Evolutionary conservation across 2,888 invertebrate genomes (phyloP).

Genomic region (Sminthurinus aureus): DNA sequence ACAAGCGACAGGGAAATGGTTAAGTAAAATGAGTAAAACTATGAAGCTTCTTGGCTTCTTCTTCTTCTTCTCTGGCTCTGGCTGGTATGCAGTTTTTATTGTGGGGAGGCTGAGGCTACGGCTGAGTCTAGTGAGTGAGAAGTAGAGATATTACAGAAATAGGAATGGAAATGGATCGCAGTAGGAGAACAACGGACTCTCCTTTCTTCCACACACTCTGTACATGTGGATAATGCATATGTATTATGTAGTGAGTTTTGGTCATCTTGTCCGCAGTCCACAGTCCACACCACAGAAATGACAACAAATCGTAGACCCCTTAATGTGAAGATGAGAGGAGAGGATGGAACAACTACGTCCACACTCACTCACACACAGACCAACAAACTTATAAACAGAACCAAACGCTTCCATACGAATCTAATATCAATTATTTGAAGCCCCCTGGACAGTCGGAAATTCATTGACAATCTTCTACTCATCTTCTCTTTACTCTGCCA

Average conservation of each 20-base stretch:
- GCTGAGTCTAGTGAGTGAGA: neutral
- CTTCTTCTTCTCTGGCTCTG: neutral
- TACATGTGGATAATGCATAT: neutral
- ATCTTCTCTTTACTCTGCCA: slow-evolving; percentile 29
- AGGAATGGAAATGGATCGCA: neutral
- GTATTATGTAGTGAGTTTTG: neutral
- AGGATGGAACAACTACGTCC: slow-evolving; percentile 13
- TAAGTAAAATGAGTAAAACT: slow-evolving; percentile 37
- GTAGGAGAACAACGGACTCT: neutral
- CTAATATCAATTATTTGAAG: slow-evolving; percentile 59
- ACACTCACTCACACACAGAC: neutral
- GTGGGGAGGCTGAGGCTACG: neutral
- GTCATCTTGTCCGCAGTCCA: neutral
- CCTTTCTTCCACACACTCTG: neutral
- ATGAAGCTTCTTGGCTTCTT: neutral
- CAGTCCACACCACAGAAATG: slow-evolving; percentile 34
- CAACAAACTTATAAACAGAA: slow-evolving; percentile 36
- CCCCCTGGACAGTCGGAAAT: slow-evolving; percentile 59
- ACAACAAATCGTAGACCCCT: slow-evolving; percentile 48
- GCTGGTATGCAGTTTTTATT: neutral
- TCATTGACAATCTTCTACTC: slow-evolving; percentile 54
- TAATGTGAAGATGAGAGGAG: slow-evolving; percentile 55
- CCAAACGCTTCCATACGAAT: slow-evolving; percentile 53
- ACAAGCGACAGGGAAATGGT: slow-evolving; percentile 38
- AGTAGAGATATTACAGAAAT: neutral